Evolutionary conservation across 35 echinoderm and acorn worm genomes (phyloP).

Genomic region (Patiria miniata): DNA sequence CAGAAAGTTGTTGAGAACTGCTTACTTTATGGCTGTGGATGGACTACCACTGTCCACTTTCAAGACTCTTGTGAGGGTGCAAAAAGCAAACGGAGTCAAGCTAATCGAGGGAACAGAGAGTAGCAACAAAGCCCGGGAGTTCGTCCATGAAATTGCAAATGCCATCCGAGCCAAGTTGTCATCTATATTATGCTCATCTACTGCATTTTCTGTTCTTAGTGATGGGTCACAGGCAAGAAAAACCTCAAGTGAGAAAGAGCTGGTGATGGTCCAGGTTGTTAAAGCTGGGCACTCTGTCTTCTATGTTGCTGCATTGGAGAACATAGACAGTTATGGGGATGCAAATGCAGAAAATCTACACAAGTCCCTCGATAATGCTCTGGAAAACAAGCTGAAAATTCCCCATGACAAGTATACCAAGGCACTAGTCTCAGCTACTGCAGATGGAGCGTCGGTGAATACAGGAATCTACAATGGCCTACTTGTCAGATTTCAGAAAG

Average conservation of each 20-base stretch:
- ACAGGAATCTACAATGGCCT: slow-evolving; percentile 59
- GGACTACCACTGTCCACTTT: slow-evolving; percentile 47
- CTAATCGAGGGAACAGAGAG: slow-evolving; percentile 35
- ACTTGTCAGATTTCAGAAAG: slow-evolving; percentile 48
- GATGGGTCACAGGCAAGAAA: slow-evolving; percentile 63
- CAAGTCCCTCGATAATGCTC: slow-evolving; percentile 44
- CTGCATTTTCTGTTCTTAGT: slow-evolving; percentile 63
- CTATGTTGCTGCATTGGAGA: slow-evolving; percentile 54
- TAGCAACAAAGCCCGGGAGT: slow-evolving; percentile 36
- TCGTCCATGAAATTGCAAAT: slow-evolving; percentile 56
- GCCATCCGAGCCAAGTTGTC: slow-evolving; percentile 48
- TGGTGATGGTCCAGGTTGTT: slow-evolving; percentile 38
- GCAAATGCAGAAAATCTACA: slow-evolving; percentile 62
- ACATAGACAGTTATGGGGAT: slow-evolving; percentile 70
- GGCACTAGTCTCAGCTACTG: slow-evolving; percentile 54
- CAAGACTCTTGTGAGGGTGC: slow-evolving; percentile 51
- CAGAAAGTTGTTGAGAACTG: slow-evolving; percentile 65
- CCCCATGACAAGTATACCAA: slow-evolving; percentile 49
- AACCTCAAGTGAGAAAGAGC: slow-evolving; percentile 53
- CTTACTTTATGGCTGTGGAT: slow-evolving; percentile 44
- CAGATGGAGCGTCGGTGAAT: slow-evolving; percentile 68
- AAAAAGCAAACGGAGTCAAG: slow-evolving; percentile 45
- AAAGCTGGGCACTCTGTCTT: slow-evolving; percentile 41
- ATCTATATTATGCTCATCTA: not conserved
- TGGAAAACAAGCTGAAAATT: slow-evolving; percentile 2